Percentiles rank a stretch among this genome's conserved stretches.
phyloP scores from a whole-genome alignment of 2,797 vertebrate species.

The Rhinophrynus dorsalis region DNA sequence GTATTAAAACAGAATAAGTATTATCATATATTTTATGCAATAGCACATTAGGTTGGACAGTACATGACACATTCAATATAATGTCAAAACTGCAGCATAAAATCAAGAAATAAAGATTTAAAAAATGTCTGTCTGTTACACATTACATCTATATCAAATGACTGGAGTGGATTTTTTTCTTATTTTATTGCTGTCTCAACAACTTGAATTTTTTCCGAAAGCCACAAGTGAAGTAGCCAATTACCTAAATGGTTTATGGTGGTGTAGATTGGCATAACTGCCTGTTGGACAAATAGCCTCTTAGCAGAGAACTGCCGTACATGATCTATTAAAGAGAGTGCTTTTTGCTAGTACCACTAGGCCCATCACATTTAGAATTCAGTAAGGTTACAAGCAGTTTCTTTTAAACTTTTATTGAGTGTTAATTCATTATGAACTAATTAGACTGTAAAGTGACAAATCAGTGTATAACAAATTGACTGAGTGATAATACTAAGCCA shows the following conservation, averaged over 20 bases:
- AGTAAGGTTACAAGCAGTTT: background rate
- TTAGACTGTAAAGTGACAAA: background rate
- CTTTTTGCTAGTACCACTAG: background rate
- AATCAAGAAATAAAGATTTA: no score
- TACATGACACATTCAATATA: no score
- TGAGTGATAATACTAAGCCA: background rate
- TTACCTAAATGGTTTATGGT: background rate
- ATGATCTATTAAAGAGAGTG: background rate
- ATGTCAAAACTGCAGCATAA: no score
- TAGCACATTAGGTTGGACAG: no score
- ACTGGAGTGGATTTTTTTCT: background rate
- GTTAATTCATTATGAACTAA: slow-evolving; percentile 1
- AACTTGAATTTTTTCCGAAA: background rate
- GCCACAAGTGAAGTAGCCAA: background rate
- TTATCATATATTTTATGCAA: no score
- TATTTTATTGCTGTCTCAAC: background rate
- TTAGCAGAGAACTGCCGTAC: background rate
- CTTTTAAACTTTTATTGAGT: background rate
- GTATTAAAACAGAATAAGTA: no score
- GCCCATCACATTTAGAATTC: background rate
- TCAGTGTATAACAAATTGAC: background rate
- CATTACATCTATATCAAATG: no score
- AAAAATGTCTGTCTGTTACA: no score
- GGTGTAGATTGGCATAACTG: background rate
- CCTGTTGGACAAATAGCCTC: background rate